Evolutionary conservation across 2,797 vertebrate species (phyloP), one percentile per base, ranked within the genome.

Genomic region (Danio albolineatus): DNA sequence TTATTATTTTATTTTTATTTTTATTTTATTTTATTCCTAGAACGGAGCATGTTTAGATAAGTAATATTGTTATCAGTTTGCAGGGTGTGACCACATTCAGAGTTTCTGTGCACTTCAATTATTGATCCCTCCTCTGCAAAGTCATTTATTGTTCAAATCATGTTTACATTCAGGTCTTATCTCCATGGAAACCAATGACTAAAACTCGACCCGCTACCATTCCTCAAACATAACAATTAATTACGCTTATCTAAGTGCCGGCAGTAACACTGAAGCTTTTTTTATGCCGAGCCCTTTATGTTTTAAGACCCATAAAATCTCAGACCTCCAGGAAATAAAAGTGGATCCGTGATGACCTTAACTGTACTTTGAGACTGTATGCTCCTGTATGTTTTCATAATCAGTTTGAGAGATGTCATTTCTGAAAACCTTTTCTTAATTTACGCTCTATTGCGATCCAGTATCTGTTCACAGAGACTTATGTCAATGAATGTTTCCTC

Each of bases 341-440:
- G n/a, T 38, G 57, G 0, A 13, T 13, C 74, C 17, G 44, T 60
- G 2, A 62, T 73, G 6, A 46, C 19, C 19, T 44, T 28, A 28
- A 70, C 44, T 19, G 49, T 41, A 49, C 76, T 59, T 61, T 71
- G 44, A 51, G 59, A 70, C 36, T 53, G 13, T 14, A 17, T 65
- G 38, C 19, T 46, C 7, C 21, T 21, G 39, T 14, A 49, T 62
- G 21, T 54, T 21, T 59, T 48, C 12, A 38, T 56, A 48, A 59
- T 48, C 64, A 49, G 4, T 39, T 43, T 2, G 10, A 44, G 36
- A 19, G 10, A 10, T 28, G 21, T 70, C 67, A n/a, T 17, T 51
- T 71, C 17, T 61, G 2, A 43, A n/a, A 71, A 53, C 46, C 48
- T 44, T 46, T 44, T 38, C 7, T 75, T 72, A 8, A 12, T 16